Base-by-base conservation (phyloP, 2,888 invertebrate species). In the Mesoligia furuncula region DNA sequence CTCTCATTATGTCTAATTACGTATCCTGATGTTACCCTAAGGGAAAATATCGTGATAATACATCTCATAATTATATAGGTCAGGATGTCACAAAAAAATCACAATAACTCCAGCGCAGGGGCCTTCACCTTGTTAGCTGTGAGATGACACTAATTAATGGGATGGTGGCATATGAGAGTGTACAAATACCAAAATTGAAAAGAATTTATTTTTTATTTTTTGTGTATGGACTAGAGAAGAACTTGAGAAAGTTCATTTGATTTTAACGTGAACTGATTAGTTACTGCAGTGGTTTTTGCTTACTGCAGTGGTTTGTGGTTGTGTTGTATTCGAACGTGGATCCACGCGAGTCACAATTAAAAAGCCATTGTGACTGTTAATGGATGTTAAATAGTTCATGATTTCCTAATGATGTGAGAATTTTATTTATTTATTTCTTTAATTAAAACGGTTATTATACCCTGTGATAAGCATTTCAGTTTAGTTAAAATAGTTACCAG, bases 131-230 rank as follows among this genome's bases (percentile, higher is more conserved):
- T 90, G 90, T 91, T 90, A 90, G 85, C 89, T 87, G 59, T 73
- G 88, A 90, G 89, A 91, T 91, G 92, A 89, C 90, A 88, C 90
- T 91, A 91, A 92, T 92, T 91, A 93, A 91, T 91, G 80, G 89
- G 87, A 87, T 64, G 72, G 75, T 73, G 20, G 69, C 77, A 92
- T 90, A 84, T 85, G 31, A 79, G 65, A 87, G 48, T 6, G 69
- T n/a, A 11, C 27, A 15, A 42, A n/a, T n/a, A n/a, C 54, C 54
- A 57, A 57, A 57, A 57, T 57, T 3, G 24, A 9, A 54, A 54
- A 4, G 4, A n/a, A n/a, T n/a, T n/a, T n/a, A n/a, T 3, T 31
- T 31, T 31, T 24, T 24, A 24, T 54, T 54, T 54, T 9, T 24
- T 24, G 9, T 11, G 1, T 57, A 5, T 57, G n/a, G 20, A 8